Evolutionary conservation across 2,113 vertebrate species (phyloP).

Genomic region (Erythrocebus patas): DNA sequence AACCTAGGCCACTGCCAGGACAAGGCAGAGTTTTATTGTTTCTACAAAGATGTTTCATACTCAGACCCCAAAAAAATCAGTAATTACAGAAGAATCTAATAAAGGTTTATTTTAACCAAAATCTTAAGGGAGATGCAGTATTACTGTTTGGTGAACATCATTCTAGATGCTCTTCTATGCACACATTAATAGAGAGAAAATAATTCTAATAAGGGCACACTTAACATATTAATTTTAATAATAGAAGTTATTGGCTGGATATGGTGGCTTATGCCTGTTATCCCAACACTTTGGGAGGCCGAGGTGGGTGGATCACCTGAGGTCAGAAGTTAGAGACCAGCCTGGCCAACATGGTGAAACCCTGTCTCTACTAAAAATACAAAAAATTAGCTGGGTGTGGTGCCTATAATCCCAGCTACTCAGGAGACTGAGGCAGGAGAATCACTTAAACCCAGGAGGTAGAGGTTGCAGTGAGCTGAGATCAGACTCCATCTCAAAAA

Average conservation of each 20-base stretch:
- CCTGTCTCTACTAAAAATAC: too few relatives aligned
- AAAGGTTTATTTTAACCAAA: not conserved
- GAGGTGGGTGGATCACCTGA: too few relatives aligned
- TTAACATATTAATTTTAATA: not conserved
- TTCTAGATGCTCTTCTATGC: not conserved
- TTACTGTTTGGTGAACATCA: not conserved
- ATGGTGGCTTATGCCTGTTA: too few relatives aligned
- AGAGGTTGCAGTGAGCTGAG: too few relatives aligned
- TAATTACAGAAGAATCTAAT: not conserved
- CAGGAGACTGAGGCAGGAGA: too few relatives aligned
- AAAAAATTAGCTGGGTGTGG: too few relatives aligned
- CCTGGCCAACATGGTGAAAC: too few relatives aligned
- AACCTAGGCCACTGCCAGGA: not conserved
- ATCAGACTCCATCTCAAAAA: too few relatives aligned
- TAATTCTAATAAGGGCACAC: not conserved
- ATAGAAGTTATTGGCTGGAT: not conserved
- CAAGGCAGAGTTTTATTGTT: not conserved
- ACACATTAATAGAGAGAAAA: not conserved
- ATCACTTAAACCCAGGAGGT: too few relatives aligned
- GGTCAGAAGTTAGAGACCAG: too few relatives aligned
- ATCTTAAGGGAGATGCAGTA: not conserved
- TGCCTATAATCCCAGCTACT: too few relatives aligned
- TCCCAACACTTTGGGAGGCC: too few relatives aligned
- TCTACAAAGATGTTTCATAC: not conserved
- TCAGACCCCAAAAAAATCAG: not conserved